Evolutionary conservation across 2,888 invertebrate species (phyloP).

Genomic region (Aelia acuminata): DNA sequence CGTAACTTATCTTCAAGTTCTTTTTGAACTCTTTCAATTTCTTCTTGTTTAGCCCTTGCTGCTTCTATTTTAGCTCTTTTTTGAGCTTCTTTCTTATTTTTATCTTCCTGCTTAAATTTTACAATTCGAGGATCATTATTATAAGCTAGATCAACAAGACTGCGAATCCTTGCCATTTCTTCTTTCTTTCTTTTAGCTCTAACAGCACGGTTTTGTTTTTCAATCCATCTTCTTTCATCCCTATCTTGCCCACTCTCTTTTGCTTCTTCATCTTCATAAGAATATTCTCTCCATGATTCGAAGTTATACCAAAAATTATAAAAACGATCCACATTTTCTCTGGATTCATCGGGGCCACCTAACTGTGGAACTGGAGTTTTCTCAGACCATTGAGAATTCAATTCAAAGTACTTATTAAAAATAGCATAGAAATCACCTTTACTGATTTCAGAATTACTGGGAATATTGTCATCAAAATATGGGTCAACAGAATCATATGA

Average conservation of each 20-base stretch:
- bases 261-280: constrained; percentile 98
- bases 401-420: constrained; percentile 71
- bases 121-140: constrained; percentile 93
- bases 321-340: constrained; percentile 92
- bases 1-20: constrained; percentile 76
- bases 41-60: constrained; percentile 84
- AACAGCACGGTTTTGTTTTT: constrained; percentile 96
- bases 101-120: constrained; percentile 93
- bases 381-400: constrained; percentile 93
- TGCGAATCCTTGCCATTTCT: constrained; percentile 92
- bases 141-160: constrained; percentile 94
- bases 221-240: constrained; percentile 81
- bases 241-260: constrained; percentile 94
- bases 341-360: constrained; percentile 81
- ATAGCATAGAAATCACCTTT: constrained; percentile 70
- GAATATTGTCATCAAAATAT: constrained; percentile 90
- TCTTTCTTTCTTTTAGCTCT: constrained; percentile 95
- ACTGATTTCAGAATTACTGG: constrained; percentile 78
- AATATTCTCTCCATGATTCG: constrained; percentile 99
- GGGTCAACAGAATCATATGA: constrained; percentile 98
- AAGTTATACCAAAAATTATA: constrained; percentile 99
- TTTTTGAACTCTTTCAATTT: constrained; percentile 79
- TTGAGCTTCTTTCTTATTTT: constrained; percentile 88
- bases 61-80: constrained; percentile 89
- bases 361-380: constrained; percentile 87